Percentiles rank a stretch among this genome's conserved stretches.
Evolutionary conservation across 2,888 invertebrate species (phyloP).

Genomic region (Crepidodera aurea): DNA sequence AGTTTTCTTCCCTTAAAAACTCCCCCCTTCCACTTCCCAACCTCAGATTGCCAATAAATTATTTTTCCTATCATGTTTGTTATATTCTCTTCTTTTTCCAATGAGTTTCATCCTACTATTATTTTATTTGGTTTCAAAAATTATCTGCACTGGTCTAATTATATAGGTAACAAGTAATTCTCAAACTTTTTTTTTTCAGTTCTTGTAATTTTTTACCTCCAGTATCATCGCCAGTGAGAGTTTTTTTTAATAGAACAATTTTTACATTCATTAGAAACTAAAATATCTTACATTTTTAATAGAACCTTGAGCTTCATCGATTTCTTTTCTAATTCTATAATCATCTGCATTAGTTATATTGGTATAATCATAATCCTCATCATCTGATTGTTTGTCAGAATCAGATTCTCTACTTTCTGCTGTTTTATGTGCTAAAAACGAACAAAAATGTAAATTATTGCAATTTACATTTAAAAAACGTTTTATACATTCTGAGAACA

Average conservation of each 20-base stretch:
- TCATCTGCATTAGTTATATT: slow-evolving; percentile 68
- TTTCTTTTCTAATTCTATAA: slow-evolving; percentile 61
- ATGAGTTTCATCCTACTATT: too few species aligned
- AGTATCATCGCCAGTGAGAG: too few species aligned
- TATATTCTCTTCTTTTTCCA: too few species aligned
- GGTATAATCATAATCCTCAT: slow-evolving; percentile 61
- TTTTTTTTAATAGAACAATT: background rate
- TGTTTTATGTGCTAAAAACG: slow-evolving; percentile 13
- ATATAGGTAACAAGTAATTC: too few species aligned
- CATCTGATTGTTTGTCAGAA: slow-evolving; percentile 51
- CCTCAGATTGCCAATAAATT: too few species aligned
- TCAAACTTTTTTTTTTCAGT: too few species aligned
- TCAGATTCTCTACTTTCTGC: slow-evolving; percentile 39
- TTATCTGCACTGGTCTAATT: too few species aligned
- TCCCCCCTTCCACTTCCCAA: too few species aligned
- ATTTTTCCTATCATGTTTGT: too few species aligned
- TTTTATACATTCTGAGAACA: slow-evolving; percentile 13
- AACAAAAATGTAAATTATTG: background rate
- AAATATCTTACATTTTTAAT: slow-evolving; percentile 53
- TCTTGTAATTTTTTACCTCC: background rate
- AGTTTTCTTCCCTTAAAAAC: too few species aligned
- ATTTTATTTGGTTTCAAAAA: too few species aligned
- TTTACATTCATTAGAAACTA: background rate
- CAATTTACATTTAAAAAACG: too few species aligned
- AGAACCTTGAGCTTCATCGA: slow-evolving; percentile 57